Percentiles rank a stretch among this genome's conserved stretches.
phyloP scores from a whole-genome alignment of 2,113 vertebrate species.

The Cheirogaleus medius region DNA sequence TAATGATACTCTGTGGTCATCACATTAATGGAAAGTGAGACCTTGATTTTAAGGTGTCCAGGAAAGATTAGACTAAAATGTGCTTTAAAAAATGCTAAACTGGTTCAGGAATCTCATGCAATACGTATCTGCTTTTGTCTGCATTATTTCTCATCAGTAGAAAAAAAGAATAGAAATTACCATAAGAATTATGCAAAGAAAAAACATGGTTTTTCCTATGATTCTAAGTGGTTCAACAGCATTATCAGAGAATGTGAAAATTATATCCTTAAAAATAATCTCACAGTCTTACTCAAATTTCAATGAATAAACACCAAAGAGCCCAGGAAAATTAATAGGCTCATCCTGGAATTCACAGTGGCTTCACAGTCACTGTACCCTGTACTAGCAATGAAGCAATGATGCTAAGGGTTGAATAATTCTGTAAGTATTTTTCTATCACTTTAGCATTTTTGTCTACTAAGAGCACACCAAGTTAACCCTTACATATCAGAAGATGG shows the following conservation, averaged over 20 bases:
- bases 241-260: not conserved
- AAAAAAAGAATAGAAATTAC: not conserved
- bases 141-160: constrained; percentile 27
- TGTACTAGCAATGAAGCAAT: not conserved
- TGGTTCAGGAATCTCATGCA: constrained; percentile 48
- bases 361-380: not conserved
- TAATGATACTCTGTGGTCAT: not conserved
- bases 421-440: not conserved
- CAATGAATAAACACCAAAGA: constrained; percentile 12
- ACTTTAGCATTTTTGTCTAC: not conserved
- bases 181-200: constrained; percentile 60
- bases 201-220: not conserved
- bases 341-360: not conserved
- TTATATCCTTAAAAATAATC: constrained; percentile 19
- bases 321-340: not conserved
- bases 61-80: constrained; percentile 43
- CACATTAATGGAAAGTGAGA: constrained; percentile 23
- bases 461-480: not conserved
- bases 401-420: not conserved
- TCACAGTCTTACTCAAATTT: not conserved
- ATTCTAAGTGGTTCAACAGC: constrained; percentile 29
- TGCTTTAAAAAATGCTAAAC: constrained; percentile 30
- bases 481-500: not conserved
- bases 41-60: constrained; percentile 51
- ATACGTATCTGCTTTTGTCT: constrained; percentile 58